Evolutionary conservation across 2,888 invertebrate species (phyloP).

Genomic region (Limnephilus marmoratus): DNA sequence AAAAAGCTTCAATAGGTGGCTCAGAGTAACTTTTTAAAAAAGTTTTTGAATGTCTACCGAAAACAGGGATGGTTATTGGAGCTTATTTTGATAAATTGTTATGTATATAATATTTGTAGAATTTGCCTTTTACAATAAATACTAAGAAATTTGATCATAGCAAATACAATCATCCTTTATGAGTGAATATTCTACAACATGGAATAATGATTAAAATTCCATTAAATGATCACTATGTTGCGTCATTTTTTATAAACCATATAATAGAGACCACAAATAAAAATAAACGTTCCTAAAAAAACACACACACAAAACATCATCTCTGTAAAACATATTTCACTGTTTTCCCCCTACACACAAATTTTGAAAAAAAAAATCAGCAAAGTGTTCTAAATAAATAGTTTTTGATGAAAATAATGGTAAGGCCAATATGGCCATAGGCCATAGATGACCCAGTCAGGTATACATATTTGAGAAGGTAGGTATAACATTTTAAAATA

Average conservation of each 20-base stretch:
- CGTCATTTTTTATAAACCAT: not conserved
- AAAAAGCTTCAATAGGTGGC: not conserved
- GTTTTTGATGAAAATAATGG: not conserved
- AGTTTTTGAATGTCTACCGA: not conserved
- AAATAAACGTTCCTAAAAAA: not conserved
- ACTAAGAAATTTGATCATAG: too few species aligned
- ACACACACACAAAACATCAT: not conserved
- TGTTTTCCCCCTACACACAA: not conserved
- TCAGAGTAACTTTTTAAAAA: not conserved
- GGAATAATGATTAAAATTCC: too few species aligned
- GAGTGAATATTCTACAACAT: too few species aligned
- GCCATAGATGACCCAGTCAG: not conserved
- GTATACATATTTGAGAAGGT: not conserved
- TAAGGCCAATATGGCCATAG: not conserved
- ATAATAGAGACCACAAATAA: not conserved
- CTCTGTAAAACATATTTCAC: not conserved
- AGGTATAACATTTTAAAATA: not conserved
- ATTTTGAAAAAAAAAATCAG: not conserved
- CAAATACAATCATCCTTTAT: too few species aligned
- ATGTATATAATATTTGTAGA: too few species aligned
- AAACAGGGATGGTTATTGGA: not conserved
- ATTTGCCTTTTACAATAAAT: too few species aligned
- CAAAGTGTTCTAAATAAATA: not conserved
- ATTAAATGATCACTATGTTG: too few species aligned
- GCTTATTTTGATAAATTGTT: not conserved